Percentiles rank a stretch among this genome's conserved stretches.
These are phyloP conservation scores for Saccostrea cuccullata DNA, from an alignment of 1,140 invertebrate genomes.

Conservation along the genomic window DNA sequence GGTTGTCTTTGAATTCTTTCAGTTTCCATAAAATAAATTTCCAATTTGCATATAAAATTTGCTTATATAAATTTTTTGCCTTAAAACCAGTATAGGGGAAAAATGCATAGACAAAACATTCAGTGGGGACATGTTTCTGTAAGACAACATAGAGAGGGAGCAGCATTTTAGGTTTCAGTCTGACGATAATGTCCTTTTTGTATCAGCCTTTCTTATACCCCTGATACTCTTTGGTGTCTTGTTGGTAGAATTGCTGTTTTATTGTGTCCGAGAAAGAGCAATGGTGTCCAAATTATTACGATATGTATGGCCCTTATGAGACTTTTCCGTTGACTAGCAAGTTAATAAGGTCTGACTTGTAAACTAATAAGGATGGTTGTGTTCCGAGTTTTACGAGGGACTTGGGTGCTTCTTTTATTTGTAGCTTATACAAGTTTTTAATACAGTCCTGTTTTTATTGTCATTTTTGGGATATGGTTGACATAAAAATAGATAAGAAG, in stretches of 20 bases:
- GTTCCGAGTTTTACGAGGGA: constrained; percentile 27
- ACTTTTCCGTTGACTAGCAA: constrained; percentile 26
- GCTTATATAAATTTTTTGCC: not conserved
- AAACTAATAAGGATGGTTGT: constrained; percentile 42
- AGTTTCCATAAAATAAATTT: not conserved
- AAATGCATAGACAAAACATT: not conserved
- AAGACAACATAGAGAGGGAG: not conserved
- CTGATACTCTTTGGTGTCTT: constrained; percentile 41
- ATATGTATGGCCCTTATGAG: constrained; percentile 35
- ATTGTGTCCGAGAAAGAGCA: constrained; percentile 53
- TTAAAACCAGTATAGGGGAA: not conserved
- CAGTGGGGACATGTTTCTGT: not conserved
- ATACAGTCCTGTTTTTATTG: constrained; percentile 32
- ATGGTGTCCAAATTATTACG: constrained; percentile 44
- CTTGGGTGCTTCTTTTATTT: constrained; percentile 30
- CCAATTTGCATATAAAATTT: not conserved
- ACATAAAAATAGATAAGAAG: constrained; percentile 43
- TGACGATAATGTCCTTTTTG: constrained; percentile 30
- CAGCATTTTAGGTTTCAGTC: not conserved
- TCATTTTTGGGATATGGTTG: constrained; percentile 34
- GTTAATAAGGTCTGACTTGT: constrained; percentile 38
- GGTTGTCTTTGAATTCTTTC: too few species aligned
- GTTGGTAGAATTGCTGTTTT: constrained; percentile 44
- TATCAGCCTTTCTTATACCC: constrained; percentile 23
- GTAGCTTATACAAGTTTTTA: constrained; percentile 36